A percentile compares a stretch with the other conserved stretches of the same genome.
phyloP scores from a whole-genome alignment of 53 echinoderm and acorn worm species.

The Echinarachnius parma region DNA sequence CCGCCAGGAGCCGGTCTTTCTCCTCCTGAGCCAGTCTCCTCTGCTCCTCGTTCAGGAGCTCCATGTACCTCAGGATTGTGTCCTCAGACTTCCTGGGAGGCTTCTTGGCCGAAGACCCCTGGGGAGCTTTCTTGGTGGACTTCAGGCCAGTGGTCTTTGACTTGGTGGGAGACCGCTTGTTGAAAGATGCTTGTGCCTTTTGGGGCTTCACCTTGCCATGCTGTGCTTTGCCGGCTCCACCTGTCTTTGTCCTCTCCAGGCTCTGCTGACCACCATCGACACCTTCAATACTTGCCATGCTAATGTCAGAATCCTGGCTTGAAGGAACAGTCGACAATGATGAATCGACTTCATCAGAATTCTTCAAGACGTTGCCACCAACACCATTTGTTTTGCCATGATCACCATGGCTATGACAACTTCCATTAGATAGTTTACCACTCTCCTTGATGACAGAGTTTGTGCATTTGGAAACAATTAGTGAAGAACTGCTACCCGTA shows the following conservation, averaged over 20 bases:
- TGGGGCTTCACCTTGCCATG: slow-evolving; percentile 1
- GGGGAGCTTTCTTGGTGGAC: slow-evolving; percentile 17
- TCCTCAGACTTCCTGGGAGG: slow-evolving; percentile 47
- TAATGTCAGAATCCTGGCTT: slow-evolving; percentile 30
- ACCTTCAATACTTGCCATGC: slow-evolving; percentile 27
- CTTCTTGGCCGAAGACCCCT: background rate
- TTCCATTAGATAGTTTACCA: too few relatives aligned
- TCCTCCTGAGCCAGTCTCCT: slow-evolving; percentile 77
- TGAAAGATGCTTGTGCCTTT: slow-evolving; percentile 13
- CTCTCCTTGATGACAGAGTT: too few relatives aligned
- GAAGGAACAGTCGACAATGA: too few relatives aligned
- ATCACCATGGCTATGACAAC: too few relatives aligned
- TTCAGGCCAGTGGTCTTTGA: background rate
- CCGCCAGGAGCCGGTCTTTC: slow-evolving; percentile 68
- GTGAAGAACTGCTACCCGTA: slow-evolving; percentile 28
- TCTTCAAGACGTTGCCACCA: too few relatives aligned
- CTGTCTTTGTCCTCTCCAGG: background rate
- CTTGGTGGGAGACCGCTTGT: background rate
- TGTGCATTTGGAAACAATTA: too few relatives aligned
- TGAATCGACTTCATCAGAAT: too few relatives aligned
- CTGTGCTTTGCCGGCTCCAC: background rate
- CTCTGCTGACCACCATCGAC: background rate
- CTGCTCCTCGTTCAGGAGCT: slow-evolving; percentile 74
- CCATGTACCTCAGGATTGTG: slow-evolving; percentile 81
- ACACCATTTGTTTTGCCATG: too few relatives aligned